Conservation (phyloP, 1,140 invertebrate species). For the Diploscapter pachys region DNA sequence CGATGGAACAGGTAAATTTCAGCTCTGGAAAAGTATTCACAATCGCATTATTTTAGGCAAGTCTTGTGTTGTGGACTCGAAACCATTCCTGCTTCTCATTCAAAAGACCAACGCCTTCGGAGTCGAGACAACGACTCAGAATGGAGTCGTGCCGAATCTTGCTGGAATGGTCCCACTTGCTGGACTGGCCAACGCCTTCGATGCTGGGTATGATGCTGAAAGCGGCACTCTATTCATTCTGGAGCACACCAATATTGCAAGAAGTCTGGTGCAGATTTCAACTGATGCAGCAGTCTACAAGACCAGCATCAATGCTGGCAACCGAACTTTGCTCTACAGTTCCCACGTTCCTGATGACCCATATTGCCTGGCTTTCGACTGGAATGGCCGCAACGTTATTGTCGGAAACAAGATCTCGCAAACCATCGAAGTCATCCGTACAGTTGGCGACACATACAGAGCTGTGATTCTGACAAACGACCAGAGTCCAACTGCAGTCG, state of each 20-base stretch:
- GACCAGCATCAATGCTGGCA: constrained; percentile 75
- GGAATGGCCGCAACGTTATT: constrained; percentile 89
- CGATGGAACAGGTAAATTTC: constrained; percentile 45
- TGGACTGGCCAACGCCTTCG: constrained; percentile 80
- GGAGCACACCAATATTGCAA: constrained; percentile 51
- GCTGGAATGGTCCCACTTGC: constrained; percentile 71
- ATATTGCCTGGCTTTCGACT: constrained; percentile 87
- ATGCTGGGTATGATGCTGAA: constrained; percentile 85
- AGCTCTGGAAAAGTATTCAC: neutral
- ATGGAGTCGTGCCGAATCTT: constrained; percentile 43
- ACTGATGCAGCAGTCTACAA: constrained; percentile 51
- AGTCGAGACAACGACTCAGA: constrained; percentile 42
- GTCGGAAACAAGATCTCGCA: constrained; percentile 85
- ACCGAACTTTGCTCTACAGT: constrained; percentile 74
- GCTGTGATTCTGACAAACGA: constrained; percentile 84
- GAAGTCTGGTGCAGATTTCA: constrained; percentile 63
- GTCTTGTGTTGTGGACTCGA: constrained; percentile 58
- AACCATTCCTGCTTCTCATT: constrained; percentile 82
- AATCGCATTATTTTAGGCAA: constrained; percentile 14
- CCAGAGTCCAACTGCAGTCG: constrained; percentile 79
- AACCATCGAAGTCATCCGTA: constrained; percentile 80
- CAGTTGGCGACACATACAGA: constrained; percentile 67
- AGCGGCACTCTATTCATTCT: constrained; percentile 68
- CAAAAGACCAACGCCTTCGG: constrained; percentile 69
- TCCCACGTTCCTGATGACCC: constrained; percentile 82